Conservation (phyloP, 2,888 invertebrate genomes). For the Drosophila rellima region DNA sequence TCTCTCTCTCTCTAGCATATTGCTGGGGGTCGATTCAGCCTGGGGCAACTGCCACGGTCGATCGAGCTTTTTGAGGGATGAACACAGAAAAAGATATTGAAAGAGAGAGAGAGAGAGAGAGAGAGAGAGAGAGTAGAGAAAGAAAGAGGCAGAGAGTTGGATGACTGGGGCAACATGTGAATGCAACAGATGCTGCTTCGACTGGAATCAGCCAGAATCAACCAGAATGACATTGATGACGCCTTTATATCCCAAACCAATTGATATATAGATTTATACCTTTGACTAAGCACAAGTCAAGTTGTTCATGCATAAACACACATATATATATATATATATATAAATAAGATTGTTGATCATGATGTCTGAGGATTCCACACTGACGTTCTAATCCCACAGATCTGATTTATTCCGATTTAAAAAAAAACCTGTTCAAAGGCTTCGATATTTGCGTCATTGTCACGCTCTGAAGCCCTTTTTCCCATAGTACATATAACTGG, state of each 20-base stretch:
- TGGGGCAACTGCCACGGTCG: constrained; percentile 27
- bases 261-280: neutral
- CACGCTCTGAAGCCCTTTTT: constrained; percentile 34
- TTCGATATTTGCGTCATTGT: constrained; percentile 10
- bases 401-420: neutral
- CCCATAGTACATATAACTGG: constrained; percentile 29
- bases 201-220: constrained; percentile 37
- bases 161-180: neutral
- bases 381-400: constrained; percentile 1
- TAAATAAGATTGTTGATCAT: neutral
- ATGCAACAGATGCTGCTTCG: constrained; percentile 16
- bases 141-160: neutral
- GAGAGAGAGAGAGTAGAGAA: neutral
- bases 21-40: constrained; percentile 30
- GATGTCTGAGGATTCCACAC: neutral
- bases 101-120: neutral
- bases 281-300: constrained; percentile 26
- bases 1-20: constrained; percentile 4
- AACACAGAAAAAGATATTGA: neutral
- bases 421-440: constrained; percentile 20
- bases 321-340: neutral
- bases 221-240: constrained; percentile 43
- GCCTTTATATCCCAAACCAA: constrained; percentile 10
- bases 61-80: constrained; percentile 7
- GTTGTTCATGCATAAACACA: constrained; percentile 6